Evolutionary conservation across 2,888 invertebrate genomes (phyloP).

Genomic region (Chorisops tibialis): DNA sequence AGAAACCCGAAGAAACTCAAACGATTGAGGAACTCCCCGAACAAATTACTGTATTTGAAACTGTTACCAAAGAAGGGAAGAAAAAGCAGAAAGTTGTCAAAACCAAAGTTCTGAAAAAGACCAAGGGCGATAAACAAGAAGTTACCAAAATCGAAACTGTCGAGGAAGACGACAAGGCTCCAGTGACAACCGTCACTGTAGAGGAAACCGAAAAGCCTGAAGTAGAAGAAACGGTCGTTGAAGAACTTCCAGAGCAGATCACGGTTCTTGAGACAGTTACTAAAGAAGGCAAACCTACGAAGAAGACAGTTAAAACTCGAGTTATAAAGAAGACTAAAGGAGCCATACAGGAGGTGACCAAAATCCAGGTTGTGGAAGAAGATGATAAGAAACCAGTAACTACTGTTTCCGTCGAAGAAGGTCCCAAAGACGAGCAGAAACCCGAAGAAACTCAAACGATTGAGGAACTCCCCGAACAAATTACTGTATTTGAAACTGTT

Average conservation of each 20-base stretch:
- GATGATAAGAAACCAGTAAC: conserved; percentile 49
- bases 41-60: conserved; percentile 35
- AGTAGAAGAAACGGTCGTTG: conserved; percentile 36
- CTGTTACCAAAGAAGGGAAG: conserved; percentile 36
- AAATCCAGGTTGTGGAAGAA: conserved; percentile 49
- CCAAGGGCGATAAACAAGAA: conserved; percentile 40
- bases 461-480: conserved; percentile 34
- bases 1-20: conserved; percentile 32
- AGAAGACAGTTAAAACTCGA: conserved; percentile 45
- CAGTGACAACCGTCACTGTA: conserved; percentile 43
- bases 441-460: conserved; percentile 30
- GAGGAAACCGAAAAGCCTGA: conserved; percentile 36
- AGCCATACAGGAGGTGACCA: conserved; percentile 43
- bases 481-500: conserved; percentile 46
- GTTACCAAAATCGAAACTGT: conserved; percentile 47
- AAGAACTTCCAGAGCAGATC: conserved; percentile 37
- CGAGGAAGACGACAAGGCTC: conserved; percentile 44
- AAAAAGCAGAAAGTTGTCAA: conserved; percentile 41
- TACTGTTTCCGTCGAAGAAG: conserved; percentile 43
- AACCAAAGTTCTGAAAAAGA: conserved; percentile 45
- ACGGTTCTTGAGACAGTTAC: conserved; percentile 39
- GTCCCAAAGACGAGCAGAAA: conserved; percentile 36
- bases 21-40: conserved; percentile 31
- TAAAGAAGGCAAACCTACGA: conserved; percentile 39
- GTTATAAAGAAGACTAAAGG: conserved; percentile 48